Base-by-base conservation (phyloP, 2,888 invertebrate species). In the Hecatera dysodea region DNA sequence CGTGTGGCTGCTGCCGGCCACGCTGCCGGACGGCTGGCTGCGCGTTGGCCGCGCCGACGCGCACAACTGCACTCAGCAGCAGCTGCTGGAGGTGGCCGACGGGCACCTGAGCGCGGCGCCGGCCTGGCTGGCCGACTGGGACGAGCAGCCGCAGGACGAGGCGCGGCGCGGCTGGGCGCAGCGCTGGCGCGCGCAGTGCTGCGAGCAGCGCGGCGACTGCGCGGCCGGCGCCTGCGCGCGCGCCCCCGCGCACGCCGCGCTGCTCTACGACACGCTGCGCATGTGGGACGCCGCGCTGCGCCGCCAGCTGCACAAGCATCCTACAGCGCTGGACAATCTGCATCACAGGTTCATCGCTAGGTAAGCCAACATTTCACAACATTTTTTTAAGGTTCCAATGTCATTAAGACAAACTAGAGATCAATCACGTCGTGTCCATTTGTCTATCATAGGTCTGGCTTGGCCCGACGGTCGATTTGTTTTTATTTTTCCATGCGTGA, bases 1-100 rank as follows among this genome's bases (percentile, higher is more conserved):
- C 91, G 98, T 98, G 3, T 99, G 99, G 99, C 98, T 99, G 89
- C 94, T 99, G 69, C 98, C 99, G 0, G 96, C 97, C 46, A 97
- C 98, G 97, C 94, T 98, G 27, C 95, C 96, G 11, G 90, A 94
- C 3, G 92, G 96, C 77, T 98, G 98, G 98, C 93, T 97, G 67
- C 96, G 96, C 0, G 87, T 92, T 15, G 91, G 90, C 60, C 97
- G 97, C 0, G 93, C 93, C 63, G 98, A 98, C 90, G 96, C 12
- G 90, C 98, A 71, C 95, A 97, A 59, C 92, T 96, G 56, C 92
- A 97, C 86, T 17, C 74, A 72, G 6, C 78, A 70, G 8, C 81
- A 89, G 76, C 86, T 91, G 22, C 83, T 68, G 11, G 89, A 83
- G 39, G 84, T 78, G 59, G 88, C 89, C 12, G 89, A 84, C 36